phyloP scores from a whole-genome alignment of 2,888 invertebrate species.

The Athrips mouffetella region DNA sequence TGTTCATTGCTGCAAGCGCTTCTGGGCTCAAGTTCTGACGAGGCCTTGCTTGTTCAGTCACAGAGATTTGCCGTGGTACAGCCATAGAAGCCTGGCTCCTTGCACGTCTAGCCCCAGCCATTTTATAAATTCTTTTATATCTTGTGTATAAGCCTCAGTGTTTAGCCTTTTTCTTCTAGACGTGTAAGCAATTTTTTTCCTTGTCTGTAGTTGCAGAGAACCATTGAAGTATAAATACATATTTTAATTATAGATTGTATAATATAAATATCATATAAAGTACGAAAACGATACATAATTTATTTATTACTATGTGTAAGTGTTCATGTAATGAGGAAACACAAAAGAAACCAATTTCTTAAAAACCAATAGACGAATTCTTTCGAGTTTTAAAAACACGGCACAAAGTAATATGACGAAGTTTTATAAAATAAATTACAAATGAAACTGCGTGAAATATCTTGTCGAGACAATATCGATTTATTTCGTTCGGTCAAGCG shows the following conservation, averaged over 20 bases:
- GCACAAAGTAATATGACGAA: neutral
- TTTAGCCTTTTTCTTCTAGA: neutral
- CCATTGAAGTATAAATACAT: slow-evolving; percentile 39
- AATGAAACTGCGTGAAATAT: slow-evolving; percentile 25
- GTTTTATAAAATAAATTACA: slow-evolving; percentile 11
- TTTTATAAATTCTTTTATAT: slow-evolving; percentile 19
- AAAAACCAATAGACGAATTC: neutral
- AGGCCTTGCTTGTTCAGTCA: slow-evolving; percentile 63
- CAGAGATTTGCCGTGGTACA: slow-evolving; percentile 63
- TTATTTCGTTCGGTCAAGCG: slow-evolving; percentile 40
- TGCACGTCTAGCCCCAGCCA: slow-evolving; percentile 65
- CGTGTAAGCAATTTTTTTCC: slow-evolving; percentile 1
- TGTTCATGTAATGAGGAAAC: neutral
- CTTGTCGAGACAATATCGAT: slow-evolving; percentile 39
- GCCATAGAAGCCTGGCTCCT: slow-evolving; percentile 65
- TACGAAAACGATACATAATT: neutral
- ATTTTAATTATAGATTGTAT: slow-evolving; percentile 9
- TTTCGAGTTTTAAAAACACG: too few relatives aligned
- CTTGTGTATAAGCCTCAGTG: neutral
- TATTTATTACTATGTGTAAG: neutral
- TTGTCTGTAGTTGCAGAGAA: slow-evolving; percentile 26
- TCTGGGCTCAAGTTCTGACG: slow-evolving; percentile 68
- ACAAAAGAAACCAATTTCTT: neutral
- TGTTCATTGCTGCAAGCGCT: slow-evolving; percentile 79
- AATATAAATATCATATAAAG: slow-evolving; percentile 7